These are phyloP conservation scores for Alsophila aescularia DNA, from an alignment of 2,888 invertebrate genomes.

Conservation along the genomic window DNA sequence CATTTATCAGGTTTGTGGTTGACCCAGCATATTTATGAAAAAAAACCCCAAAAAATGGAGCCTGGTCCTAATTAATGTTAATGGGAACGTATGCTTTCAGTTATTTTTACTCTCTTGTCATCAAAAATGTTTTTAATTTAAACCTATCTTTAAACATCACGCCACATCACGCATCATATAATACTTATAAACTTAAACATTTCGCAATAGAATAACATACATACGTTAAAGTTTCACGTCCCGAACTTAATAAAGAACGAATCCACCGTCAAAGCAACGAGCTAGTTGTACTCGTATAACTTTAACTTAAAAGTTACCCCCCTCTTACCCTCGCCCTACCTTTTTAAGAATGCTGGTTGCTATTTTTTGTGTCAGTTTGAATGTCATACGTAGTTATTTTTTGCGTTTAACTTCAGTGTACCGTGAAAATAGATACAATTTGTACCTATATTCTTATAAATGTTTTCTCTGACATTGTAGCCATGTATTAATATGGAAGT, in stretches of 20 bases:
- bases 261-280: neutral
- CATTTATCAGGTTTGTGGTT: too few relatives aligned
- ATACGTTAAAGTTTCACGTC: neutral
- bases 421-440: conserved; percentile 28
- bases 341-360: conserved; percentile 15
- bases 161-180: too few relatives aligned
- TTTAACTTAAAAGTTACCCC: conserved; percentile 10
- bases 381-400: conserved; percentile 24
- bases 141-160: too few relatives aligned
- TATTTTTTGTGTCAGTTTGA: too few relatives aligned
- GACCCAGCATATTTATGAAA: too few relatives aligned
- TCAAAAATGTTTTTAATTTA: too few relatives aligned
- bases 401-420: conserved; percentile 23
- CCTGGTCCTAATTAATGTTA: too few relatives aligned
- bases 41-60: too few relatives aligned
- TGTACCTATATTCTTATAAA: conserved; percentile 23
- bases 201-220: too few relatives aligned
- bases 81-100: too few relatives aligned
- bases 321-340: neutral
- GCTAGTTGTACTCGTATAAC: conserved; percentile 9
- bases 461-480: neutral
- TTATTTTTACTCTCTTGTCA: too few relatives aligned
- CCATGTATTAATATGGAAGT: neutral
- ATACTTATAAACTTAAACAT: too few relatives aligned
- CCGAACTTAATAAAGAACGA: neutral